Base-by-base conservation (phyloP, 2,113 vertebrate genomes). In the Elaphurus davidianus region DNA sequence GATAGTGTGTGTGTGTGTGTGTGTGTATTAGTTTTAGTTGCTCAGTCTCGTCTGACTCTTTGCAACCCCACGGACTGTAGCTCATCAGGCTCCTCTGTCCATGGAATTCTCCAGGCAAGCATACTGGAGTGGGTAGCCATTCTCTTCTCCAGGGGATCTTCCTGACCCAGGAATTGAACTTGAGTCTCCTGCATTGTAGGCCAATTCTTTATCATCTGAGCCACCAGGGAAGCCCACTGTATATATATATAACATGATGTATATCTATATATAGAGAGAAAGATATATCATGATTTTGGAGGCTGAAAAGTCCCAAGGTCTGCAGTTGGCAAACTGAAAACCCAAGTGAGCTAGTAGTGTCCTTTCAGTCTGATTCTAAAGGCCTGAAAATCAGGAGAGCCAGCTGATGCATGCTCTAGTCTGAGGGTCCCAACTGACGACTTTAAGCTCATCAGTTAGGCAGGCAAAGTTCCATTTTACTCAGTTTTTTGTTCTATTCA, bases 401-500 rank as follows among this genome's bases (percentile, higher is more conserved):
- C 67, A 60, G 6, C 0, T 7, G 52, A 50, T 76, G 11, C 12
- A 60, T 76, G 2, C 10, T 76, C 43, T 78, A 19, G 23, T 60
- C 16, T 45, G 2, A 62, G 55, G 6, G 25, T 78, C 27, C 12
- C 33, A 43, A 7, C 10, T 25, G 43, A 17, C 5, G 3, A 78
- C 17, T 5, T 17, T 36, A 71, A 62, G 25, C 5, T 93, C 83
- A 52, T 82, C 54, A 93, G 79, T 55, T 84, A 64, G 52, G 30
- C 54, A 76, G 33, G 40, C 17, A 47, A 52, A 52, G 5, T 78
- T 40, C 43, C 33, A 2, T 50, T n/a, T 60, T 52, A 52, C 5
- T 78, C 43, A 25, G 19, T n/a, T 78, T 93, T 87, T 78, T 60
- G 15, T 87, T 78, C 54, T 87, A 33, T 62, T 87, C 55, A 40